Base-by-base conservation (phyloP, 2,888 invertebrate species). In the Melieria omissa region DNA sequence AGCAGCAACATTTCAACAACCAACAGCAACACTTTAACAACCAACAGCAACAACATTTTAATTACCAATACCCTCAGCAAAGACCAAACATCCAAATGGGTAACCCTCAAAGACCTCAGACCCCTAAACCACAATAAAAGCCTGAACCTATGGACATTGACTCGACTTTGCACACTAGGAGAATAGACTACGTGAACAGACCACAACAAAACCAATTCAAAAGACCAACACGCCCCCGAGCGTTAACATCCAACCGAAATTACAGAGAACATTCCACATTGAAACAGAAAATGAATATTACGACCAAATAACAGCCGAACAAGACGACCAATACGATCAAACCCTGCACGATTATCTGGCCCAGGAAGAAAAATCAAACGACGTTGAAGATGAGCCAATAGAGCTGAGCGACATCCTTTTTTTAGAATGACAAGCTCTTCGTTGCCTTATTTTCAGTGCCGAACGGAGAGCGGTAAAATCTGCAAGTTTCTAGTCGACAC, bases 121-220 rank as follows among this genome's bases (percentile, higher is more conserved):
- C 58, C 8, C 61, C 69, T n/a, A 68, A 60, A 42, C 67, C 67
- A 12, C 64, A 68, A 44, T 10, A 14, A 63, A 29, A 46, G 12
- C 16, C 68, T 58, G 63, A 69, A 55, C 63, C 69, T 6, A 63
- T 62, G 69, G 69, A 69, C 45, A 58, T 66, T 14, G 49, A 47
- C n/a, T 29, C 29, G 29, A 1, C 63, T 44, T 45, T 65, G 42
- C 54, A 16, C 4, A 71, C 65, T 52, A 4, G 65, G 16, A 57
- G 41, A 64, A 47, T 67, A 16, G 62, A 72, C 57, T 72, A 72
- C n/a, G 63, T 67, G 62, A 72, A 72, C 29, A 62, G 62, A 63
- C 64, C 72, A 10, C 44, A 63, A 46, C 67, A 57, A 44, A 71
- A 57, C 42, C 52, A 47, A 60, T 49, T 49, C 14, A 42, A 44